Evolutionary conservation across 2,888 invertebrate genomes (phyloP).

Genomic region (Pristionchus fissidentatus): DNA sequence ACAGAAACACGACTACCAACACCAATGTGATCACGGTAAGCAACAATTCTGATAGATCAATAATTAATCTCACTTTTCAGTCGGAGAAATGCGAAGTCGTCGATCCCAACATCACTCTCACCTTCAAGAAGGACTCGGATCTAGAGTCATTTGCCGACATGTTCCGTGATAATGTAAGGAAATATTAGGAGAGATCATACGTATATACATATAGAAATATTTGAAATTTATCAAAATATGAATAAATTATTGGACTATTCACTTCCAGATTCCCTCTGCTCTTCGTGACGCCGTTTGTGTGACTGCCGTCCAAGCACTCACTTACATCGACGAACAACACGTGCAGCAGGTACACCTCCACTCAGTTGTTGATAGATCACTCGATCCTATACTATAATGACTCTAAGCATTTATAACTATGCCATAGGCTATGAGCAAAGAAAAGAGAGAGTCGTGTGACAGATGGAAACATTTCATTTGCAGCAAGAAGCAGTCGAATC

Average conservation of each 20-base stretch:
- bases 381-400: too few species aligned
- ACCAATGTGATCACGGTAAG: slow-evolving; percentile 54
- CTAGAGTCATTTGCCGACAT: slow-evolving; percentile 37
- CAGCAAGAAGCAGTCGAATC: background rate
- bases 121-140: slow-evolving; percentile 54
- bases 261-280: slow-evolving; percentile 52
- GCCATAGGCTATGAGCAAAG: too few species aligned
- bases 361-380: background rate
- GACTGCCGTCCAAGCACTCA: slow-evolving; percentile 60
- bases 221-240: too few species aligned
- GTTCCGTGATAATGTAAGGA: background rate
- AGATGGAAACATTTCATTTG: background rate
- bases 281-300: slow-evolving; percentile 59
- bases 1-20: slow-evolving; percentile 56
- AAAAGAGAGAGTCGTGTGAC: background rate
- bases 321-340: slow-evolving; percentile 47
- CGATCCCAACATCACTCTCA: slow-evolving; percentile 54
- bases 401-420: too few species aligned
- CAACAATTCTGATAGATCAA: background rate
- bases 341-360: slow-evolving; percentile 43
- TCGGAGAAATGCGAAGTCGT: slow-evolving; percentile 62
- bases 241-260: too few species aligned
- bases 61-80: slow-evolving; percentile 47
- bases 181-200: background rate
- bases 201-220: too few species aligned